Conservation (phyloP, 1,140 invertebrate genomes). For the Formica exsecta region DNA sequence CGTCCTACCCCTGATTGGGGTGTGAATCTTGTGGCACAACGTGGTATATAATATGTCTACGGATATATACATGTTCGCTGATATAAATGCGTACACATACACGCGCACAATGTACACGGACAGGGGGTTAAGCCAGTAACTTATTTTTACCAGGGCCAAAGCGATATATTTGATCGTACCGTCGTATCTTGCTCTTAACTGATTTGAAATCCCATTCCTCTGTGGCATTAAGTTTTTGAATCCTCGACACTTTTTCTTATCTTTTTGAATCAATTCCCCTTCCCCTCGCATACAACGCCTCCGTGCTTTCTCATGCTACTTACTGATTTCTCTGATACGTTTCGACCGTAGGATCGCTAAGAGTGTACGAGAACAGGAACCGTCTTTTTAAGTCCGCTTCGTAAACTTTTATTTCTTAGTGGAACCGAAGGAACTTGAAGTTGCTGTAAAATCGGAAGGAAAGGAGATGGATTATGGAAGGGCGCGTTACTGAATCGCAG, state of each 20-base stretch:
- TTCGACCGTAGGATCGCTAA: conserved; percentile 28
- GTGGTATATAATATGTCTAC: conserved; percentile 3
- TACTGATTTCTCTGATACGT: conserved; percentile 50
- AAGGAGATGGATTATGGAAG: conserved; percentile 36
- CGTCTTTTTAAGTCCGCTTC: conserved; percentile 50
- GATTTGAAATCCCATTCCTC: conserved; percentile 65
- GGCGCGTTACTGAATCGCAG: conserved; percentile 49
- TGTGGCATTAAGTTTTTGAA: conserved; percentile 16
- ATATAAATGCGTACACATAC: conserved; percentile 14
- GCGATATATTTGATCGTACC: conserved; percentile 64
- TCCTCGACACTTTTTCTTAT: conserved; percentile 52
- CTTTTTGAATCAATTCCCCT: neutral
- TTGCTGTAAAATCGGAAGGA: conserved; percentile 53
- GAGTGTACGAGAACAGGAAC: conserved; percentile 44
- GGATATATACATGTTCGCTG: conserved; percentile 53
- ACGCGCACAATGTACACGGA: neutral
- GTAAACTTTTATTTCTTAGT: conserved; percentile 59
- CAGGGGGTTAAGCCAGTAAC: neutral
- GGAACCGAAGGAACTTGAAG: conserved; percentile 50
- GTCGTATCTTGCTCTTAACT: conserved; percentile 69
- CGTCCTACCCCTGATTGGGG: conserved; percentile 76
- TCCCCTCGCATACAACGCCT: neutral
- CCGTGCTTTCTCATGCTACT: neutral
- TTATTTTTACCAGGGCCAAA: conserved; percentile 52
- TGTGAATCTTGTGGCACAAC: conserved; percentile 69